Conservation (phyloP, 2,888 invertebrate species). For the Tiphia femorata region DNA sequence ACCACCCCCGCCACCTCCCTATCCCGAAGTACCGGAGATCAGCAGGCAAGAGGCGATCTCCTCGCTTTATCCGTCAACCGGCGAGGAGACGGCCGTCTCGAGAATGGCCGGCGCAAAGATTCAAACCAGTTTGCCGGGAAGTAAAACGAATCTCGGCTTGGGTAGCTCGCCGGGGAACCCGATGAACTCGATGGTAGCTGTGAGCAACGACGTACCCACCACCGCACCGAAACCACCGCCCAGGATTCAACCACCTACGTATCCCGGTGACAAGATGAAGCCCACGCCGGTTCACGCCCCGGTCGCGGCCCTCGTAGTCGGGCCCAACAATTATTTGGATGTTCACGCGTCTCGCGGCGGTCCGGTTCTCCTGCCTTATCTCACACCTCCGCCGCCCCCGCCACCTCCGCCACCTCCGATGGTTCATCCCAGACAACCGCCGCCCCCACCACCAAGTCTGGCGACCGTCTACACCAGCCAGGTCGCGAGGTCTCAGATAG, state of each 20-base stretch:
- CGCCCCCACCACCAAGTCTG: slow-evolving; percentile 77
- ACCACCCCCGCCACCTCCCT: slow-evolving; percentile 76
- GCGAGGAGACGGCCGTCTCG: slow-evolving; percentile 27
- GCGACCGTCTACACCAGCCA: slow-evolving; percentile 81
- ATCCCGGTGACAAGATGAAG: slow-evolving; percentile 69
- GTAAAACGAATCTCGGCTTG: slow-evolving; percentile 10
- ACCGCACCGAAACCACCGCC: slow-evolving; percentile 77
- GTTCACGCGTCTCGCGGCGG: slow-evolving; percentile 73
- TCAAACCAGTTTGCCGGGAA: slow-evolving; percentile 16
- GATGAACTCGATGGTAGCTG: slow-evolving; percentile 17
- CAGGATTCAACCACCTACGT: slow-evolving; percentile 67
- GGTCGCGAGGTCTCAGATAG: slow-evolving; percentile 81
- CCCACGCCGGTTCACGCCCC: slow-evolving; percentile 68
- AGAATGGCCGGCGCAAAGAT: slow-evolving; percentile 28
- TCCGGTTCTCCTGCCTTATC: slow-evolving; percentile 70
- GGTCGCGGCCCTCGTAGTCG: slow-evolving; percentile 73
- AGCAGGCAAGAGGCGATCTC: slow-evolving; percentile 48
- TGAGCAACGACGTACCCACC: slow-evolving; percentile 46
- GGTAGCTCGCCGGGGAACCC: slow-evolving; percentile 1
- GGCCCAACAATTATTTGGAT: slow-evolving; percentile 76
- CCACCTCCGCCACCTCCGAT: slow-evolving; percentile 72
- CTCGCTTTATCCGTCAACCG: slow-evolving; percentile 41
- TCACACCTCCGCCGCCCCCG: slow-evolving; percentile 76
- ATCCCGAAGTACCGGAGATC: slow-evolving; percentile 61
- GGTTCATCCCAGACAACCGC: slow-evolving; percentile 72